phyloP scores from a whole-genome alignment of 2,888 invertebrate species.

The Plagiodera versicolora region DNA sequence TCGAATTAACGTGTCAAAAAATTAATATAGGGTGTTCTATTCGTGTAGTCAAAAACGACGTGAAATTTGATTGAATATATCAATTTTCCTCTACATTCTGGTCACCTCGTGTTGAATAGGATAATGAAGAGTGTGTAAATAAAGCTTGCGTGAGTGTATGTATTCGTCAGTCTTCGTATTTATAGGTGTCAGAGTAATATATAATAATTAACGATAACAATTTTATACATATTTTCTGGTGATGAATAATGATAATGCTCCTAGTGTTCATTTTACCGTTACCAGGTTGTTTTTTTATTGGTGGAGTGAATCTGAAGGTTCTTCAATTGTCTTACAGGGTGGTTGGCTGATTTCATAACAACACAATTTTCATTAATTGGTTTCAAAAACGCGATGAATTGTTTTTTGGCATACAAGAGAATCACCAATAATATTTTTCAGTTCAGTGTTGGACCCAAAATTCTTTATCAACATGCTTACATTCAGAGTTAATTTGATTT shows the following conservation, averaged over 20 bases:
- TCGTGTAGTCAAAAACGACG: no score
- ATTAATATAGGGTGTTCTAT: no score
- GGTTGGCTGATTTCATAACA: no score
- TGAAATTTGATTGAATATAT: no score
- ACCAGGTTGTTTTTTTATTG: conserved; percentile 2
- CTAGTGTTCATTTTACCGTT: conserved; percentile 12
- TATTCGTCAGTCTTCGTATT: conserved; percentile 14
- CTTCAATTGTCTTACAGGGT: background rate
- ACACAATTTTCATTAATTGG: no score
- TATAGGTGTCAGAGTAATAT: conserved; percentile 25
- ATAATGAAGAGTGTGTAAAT: conserved; percentile 16
- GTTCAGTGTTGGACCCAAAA: no score
- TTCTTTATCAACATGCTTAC: no score
- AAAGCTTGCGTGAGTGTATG: conserved; percentile 17
- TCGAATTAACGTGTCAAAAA: no score
- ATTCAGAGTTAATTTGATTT: no score
- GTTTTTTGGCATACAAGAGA: no score
- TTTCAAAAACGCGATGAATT: no score
- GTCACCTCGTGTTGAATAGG: conserved; percentile 3
- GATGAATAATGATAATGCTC: conserved; percentile 11
- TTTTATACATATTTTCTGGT: conserved; percentile 19
- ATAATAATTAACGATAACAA: conserved; percentile 22
- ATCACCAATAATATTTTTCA: no score
- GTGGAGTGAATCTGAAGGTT: background rate
- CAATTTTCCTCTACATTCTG: background rate